Conservation (phyloP, 2,113 vertebrate genomes). For the Scomber colias region DNA sequence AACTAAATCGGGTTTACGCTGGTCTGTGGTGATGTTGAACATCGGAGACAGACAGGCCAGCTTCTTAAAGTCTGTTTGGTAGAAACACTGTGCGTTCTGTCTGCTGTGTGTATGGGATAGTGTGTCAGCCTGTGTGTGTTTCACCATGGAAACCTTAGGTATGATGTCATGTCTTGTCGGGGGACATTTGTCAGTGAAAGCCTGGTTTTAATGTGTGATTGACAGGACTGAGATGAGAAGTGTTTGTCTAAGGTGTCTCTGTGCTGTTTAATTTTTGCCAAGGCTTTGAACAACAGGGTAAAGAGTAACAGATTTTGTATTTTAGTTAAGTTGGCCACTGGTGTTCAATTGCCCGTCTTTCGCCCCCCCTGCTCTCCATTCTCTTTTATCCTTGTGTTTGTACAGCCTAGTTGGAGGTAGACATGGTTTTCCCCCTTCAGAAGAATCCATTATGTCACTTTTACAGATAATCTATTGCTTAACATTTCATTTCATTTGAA, state of each 20-base stretch:
- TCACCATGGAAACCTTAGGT: conserved; percentile 46
- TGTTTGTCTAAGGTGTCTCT: background rate
- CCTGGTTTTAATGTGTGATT: conserved; percentile 16
- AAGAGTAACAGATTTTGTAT: background rate
- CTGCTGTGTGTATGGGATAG: conserved; percentile 37
- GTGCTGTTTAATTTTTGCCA: background rate
- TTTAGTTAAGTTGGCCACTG: background rate
- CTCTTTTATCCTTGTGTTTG: background rate
- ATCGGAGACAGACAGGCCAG: conserved; percentile 24
- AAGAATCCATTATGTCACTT: background rate
- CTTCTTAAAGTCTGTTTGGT: conserved; percentile 37
- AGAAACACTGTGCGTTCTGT: conserved; percentile 52
- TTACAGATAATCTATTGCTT: background rate
- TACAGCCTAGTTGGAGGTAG: background rate
- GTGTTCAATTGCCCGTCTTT: background rate
- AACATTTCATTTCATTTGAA: background rate
- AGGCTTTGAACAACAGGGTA: background rate
- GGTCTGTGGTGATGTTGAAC: conserved; percentile 30
- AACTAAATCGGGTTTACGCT: conserved; percentile 48
- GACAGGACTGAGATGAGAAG: conserved; percentile 11
- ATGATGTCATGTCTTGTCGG: conserved; percentile 57
- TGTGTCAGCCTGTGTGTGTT: conserved; percentile 39
- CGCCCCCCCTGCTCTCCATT: too few relatives aligned
- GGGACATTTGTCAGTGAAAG: conserved; percentile 6
- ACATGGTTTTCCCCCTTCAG: background rate